Evolutionary conservation across 2,113 vertebrate genomes (phyloP).

Genomic region (Lagopus muta): DNA sequence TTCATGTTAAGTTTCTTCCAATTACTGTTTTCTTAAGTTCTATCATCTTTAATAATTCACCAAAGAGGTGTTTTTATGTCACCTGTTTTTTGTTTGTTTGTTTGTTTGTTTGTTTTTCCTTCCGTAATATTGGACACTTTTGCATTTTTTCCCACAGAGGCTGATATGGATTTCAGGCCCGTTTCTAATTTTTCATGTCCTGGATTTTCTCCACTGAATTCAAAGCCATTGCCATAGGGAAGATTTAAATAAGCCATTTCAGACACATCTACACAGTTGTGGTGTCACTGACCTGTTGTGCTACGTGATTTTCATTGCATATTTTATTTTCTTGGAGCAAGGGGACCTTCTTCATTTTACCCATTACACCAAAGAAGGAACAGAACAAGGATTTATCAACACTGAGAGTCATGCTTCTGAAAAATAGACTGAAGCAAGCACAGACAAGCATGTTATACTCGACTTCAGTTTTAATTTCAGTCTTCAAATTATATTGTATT

Average conservation of each 20-base stretch:
- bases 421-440: background rate
- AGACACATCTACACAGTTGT: background rate
- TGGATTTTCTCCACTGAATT: background rate
- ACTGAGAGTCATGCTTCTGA: background rate
- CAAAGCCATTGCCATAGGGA: background rate
- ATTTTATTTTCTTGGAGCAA: background rate
- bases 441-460: background rate
- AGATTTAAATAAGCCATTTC: background rate
- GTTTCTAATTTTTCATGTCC: background rate
- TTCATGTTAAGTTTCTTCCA: background rate
- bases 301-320: background rate
- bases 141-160: background rate
- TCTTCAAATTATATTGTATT: background rate
- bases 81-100: background rate
- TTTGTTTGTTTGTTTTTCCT: background rate
- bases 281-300: background rate
- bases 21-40: background rate
- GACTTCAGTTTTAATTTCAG: background rate
- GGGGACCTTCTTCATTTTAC: background rate
- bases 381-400: background rate
- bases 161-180: background rate
- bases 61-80: background rate
- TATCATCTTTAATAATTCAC: background rate
- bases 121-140: background rate
- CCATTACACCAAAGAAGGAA: background rate